Evolutionary conservation across 2,888 invertebrate species (phyloP).

Genomic region (Litoditis marina): DNA sequence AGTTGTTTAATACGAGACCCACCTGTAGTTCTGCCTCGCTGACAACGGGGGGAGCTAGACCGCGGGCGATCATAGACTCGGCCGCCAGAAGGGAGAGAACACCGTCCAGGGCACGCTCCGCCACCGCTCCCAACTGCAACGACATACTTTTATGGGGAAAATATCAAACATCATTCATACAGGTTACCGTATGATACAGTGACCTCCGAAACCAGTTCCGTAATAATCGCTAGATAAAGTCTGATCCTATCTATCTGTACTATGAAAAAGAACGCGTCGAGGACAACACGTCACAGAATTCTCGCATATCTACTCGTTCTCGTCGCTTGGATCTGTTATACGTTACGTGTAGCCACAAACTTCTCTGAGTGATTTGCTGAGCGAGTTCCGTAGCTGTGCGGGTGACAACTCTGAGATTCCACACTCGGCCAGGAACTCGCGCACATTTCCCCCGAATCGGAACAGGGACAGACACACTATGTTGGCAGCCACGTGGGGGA

Average conservation of each 20-base stretch:
- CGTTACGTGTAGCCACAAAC: not conserved
- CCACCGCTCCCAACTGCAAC: slow-evolving; percentile 10
- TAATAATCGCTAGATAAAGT: too few relatives aligned
- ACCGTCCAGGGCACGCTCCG: slow-evolving; percentile 39
- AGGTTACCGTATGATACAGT: too few relatives aligned
- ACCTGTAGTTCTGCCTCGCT: slow-evolving; percentile 53
- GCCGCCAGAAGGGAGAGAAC: slow-evolving; percentile 50
- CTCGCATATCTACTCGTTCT: too few relatives aligned
- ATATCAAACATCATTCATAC: too few relatives aligned
- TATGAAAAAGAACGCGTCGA: too few relatives aligned
- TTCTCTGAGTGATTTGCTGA: slow-evolving; percentile 5
- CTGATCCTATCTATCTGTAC: too few relatives aligned
- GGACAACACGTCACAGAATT: too few relatives aligned
- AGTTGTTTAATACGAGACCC: not conserved
- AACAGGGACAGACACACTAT: slow-evolving; percentile 54
- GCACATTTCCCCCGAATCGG: slow-evolving; percentile 51
- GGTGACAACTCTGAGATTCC: slow-evolving; percentile 19
- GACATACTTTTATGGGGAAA: too few relatives aligned
- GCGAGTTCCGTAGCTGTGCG: slow-evolving; percentile 1
- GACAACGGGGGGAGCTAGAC: slow-evolving; percentile 40
- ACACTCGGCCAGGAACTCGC: slow-evolving; percentile 38
- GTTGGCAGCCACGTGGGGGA: slow-evolving; percentile 51
- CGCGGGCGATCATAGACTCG: slow-evolving; percentile 50
- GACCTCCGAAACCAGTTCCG: too few relatives aligned
- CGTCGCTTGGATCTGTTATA: too few relatives aligned